Conservation (phyloP, 2,797 vertebrate species). For the Rhadinocentrus ornatus region DNA sequence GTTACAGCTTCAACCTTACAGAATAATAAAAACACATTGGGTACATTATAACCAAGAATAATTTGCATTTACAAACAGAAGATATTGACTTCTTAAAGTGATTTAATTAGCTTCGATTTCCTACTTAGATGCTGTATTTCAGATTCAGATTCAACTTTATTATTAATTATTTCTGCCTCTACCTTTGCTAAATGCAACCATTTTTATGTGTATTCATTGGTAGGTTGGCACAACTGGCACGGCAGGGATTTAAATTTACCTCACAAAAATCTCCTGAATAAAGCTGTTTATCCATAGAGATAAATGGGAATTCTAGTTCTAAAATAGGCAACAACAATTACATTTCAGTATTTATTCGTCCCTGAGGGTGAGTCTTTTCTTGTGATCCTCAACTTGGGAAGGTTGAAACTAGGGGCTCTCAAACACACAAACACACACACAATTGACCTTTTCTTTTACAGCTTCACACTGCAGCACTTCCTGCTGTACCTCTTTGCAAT, state of each 20-base stretch:
- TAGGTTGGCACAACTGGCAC: too few species aligned
- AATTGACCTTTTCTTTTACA: neutral
- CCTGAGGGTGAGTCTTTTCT: constrained; percentile 29
- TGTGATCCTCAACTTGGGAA: neutral
- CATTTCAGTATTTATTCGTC: constrained; percentile 19
- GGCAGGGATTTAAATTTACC: neutral
- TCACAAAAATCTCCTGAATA: neutral
- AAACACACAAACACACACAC: neutral
- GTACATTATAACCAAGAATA: constrained; percentile 3
- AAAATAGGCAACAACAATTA: constrained; percentile 18
- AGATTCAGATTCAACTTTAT: too few species aligned
- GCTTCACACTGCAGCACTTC: neutral
- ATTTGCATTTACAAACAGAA: constrained; percentile 15
- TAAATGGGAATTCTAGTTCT: constrained; percentile 1
- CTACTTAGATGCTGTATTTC: constrained; percentile 1
- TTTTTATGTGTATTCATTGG: too few species aligned
- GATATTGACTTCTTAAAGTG: constrained; percentile 3
- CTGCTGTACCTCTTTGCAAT: neutral
- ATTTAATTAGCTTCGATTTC: constrained; percentile 18
- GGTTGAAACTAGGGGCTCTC: constrained; percentile 7
- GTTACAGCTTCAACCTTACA: neutral
- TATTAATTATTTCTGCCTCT: too few species aligned
- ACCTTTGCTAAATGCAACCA: neutral
- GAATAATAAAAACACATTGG: constrained; percentile 19
- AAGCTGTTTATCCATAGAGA: neutral